Evolutionary conservation across 2,113 vertebrate genomes (phyloP).

Genomic region (Eudorcas thomsonii): DNA sequence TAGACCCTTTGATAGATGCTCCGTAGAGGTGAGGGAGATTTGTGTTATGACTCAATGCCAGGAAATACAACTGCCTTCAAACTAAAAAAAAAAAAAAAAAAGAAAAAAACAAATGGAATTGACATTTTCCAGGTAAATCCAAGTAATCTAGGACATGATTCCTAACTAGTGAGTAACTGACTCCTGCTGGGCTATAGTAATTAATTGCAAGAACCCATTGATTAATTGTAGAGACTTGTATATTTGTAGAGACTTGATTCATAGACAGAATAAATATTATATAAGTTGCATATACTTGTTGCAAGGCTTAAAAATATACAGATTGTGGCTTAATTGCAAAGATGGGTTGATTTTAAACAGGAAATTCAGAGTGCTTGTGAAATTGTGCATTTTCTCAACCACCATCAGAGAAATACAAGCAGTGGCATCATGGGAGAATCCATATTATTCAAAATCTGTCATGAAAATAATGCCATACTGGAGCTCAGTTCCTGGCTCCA

Average conservation of each 20-base stretch:
- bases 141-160: not conserved
- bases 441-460: not conserved
- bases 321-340: not conserved
- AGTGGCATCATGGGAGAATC: not conserved
- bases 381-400: not conserved
- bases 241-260: not conserved
- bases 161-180: not conserved
- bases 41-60: not conserved
- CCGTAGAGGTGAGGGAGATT: not conserved
- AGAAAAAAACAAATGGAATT: not conserved
- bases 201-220: not conserved
- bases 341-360: not conserved
- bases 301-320: not conserved
- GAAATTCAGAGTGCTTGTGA: not conserved
- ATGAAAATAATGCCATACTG: not conserved
- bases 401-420: not conserved
- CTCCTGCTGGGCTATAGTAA: not conserved
- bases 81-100: not conserved
- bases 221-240: too few relatives aligned
- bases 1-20: not conserved
- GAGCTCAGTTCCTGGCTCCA: not conserved
- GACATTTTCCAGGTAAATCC: not conserved
- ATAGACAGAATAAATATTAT: not conserved
- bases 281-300: not conserved
- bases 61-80: slow-evolving; percentile 3